Evolutionary conservation across 2,888 invertebrate genomes (phyloP).

Genomic region (Serripes groenlandicus): DNA sequence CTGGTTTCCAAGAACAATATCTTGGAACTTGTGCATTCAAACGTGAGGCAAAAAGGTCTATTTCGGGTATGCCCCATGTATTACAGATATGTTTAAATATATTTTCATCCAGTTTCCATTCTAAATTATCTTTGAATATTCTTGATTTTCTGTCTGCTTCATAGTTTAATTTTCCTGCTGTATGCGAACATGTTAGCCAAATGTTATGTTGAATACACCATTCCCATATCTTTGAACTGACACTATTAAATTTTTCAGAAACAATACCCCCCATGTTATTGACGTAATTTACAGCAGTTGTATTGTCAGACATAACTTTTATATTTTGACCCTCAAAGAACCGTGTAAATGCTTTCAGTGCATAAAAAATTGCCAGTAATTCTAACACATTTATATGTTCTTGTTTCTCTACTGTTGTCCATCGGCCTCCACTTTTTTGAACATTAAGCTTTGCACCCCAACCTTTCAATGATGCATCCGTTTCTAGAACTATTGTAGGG

Average conservation of each 20-base stretch:
- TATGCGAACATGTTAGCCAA: conserved; percentile 30
- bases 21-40: not conserved
- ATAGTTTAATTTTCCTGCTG: conserved; percentile 2
- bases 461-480: not conserved
- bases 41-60: conserved; percentile 45
- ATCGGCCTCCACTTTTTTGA: conserved; percentile 5
- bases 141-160: conserved; percentile 25
- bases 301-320: conserved; percentile 44
- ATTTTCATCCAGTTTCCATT: conserved; percentile 29
- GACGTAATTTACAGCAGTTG: conserved; percentile 42
- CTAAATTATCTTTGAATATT: conserved; percentile 26
- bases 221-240: conserved; percentile 30
- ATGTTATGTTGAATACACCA: conserved; percentile 24
- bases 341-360: conserved; percentile 30
- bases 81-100: conserved; percentile 17
- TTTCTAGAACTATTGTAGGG: not conserved
- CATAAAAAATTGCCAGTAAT: conserved; percentile 39
- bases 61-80: conserved; percentile 7
- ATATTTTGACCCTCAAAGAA: conserved; percentile 38
- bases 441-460: not conserved
- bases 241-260: not conserved
- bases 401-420: conserved; percentile 31
- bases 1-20: conserved; percentile 10
- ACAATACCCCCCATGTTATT: conserved; percentile 39
- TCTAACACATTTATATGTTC: conserved; percentile 55